Conservation (phyloP, 2,113 vertebrate genomes). For the Azemiops feae region DNA sequence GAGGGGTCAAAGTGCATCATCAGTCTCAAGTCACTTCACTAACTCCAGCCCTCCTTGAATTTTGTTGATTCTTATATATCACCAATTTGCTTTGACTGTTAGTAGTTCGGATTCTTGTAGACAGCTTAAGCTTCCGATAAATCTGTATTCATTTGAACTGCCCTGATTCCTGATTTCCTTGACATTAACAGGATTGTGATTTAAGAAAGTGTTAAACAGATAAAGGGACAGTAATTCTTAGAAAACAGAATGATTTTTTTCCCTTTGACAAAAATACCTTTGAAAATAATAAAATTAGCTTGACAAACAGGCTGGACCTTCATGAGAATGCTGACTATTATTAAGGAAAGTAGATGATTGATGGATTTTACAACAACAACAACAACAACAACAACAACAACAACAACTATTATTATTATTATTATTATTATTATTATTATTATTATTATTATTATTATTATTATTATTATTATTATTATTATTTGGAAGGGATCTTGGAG, state of each 20-base stretch:
- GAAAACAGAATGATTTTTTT: background rate
- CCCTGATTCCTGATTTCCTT: background rate
- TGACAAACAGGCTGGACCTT: background rate
- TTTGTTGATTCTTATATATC: background rate
- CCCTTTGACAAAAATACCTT: background rate
- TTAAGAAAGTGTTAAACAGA: background rate
- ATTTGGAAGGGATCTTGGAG: too few relatives aligned
- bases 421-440: too few relatives aligned
- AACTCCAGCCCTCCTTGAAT: background rate
- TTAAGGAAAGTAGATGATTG: background rate
- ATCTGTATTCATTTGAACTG: background rate
- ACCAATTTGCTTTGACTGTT: background rate
- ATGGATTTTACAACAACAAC: background rate
- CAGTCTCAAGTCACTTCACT: background rate
- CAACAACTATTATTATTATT: too few relatives aligned
- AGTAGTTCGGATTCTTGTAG: background rate
- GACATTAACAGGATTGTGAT: background rate
- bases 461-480: too few relatives aligned
- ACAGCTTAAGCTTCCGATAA: background rate
- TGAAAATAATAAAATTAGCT: background rate
- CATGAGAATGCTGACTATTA: background rate
- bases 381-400: too few relatives aligned
- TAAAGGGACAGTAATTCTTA: background rate
- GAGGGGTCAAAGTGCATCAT: background rate
- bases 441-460: too few relatives aligned